Base-by-base conservation (phyloP, 2,797 vertebrate genomes). In the Ctenopoma kingsleyae region DNA sequence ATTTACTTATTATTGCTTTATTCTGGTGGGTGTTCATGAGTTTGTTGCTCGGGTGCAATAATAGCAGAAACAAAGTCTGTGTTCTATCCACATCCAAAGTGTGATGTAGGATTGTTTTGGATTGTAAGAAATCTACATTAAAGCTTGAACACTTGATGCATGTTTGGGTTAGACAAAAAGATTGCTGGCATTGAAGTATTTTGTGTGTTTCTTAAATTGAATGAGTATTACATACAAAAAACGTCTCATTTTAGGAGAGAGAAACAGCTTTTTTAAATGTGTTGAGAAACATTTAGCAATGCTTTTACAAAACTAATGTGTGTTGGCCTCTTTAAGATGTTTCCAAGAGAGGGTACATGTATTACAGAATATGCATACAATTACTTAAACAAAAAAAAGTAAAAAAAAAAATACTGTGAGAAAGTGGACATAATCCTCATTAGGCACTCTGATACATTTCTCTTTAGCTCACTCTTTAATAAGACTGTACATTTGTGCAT, bases 401-500 rank as follows among this genome's bases (percentile, higher is more conserved):
- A 70, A 51, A 60, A 61, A 50, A 50, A 66, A 43, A 70, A 82
- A 86, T 61, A 86, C 65, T 78, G 73, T 83, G 82, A 87, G 58
- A 89, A 89, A 83, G 47, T 61, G 50, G 67, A 88, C 79, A 80
- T 57, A 58, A 79, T 83, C 82, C 78, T 85, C 52, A 75, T 85
- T 59, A 92, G 90, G 91, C 88, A 90, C 85, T 85, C 77, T 1
- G 81, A 84, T 81, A 62, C 79, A 70, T 80, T 75, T 81, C 53
- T 80, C 63, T 78, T 83, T 65, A 80, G 71, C 75, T 68, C 82
- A 76, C 69, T 66, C 76, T 86, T 83, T 84, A 84, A 84, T 84
- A 87, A 88, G 86, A 90, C 87, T 90, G 81, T 92, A 90, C 89
- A 92, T 89, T 89, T 91, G 87, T 91, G 88, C 90, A 90, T 91